Evolutionary conservation across 2,888 invertebrate genomes (phyloP).

Genomic region (Bellardia pandia): DNA sequence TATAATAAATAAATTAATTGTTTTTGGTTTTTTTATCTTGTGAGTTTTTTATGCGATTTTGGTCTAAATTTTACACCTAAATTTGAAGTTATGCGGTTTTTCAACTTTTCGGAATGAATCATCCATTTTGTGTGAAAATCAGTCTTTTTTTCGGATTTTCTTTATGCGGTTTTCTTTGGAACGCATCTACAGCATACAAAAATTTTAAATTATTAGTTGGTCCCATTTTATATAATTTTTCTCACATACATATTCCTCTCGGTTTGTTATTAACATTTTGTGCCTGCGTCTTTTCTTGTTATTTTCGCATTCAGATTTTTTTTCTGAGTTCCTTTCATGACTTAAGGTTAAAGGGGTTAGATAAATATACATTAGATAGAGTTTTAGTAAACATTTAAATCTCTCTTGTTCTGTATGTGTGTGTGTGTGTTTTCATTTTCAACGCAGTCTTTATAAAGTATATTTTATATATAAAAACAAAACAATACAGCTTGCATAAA

Average conservation of each 20-base stretch:
- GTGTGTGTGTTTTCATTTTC: neutral
- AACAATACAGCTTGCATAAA: slow-evolving; percentile 28
- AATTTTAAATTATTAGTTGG: neutral
- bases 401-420: neutral
- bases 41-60: too few relatives aligned
- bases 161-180: neutral
- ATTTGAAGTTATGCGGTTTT: too few relatives aligned
- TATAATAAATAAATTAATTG: too few relatives aligned
- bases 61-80: too few relatives aligned
- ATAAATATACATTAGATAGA: slow-evolving; percentile 51
- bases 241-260: neutral
- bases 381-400: slow-evolving; percentile 63
- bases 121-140: too few relatives aligned
- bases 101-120: too few relatives aligned
- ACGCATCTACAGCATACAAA: too few relatives aligned
- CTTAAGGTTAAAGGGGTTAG: slow-evolving; percentile 70
- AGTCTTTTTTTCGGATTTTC: too few relatives aligned
- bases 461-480: slow-evolving; percentile 11
- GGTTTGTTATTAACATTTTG: slow-evolving; percentile 22
- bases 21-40: too few relatives aligned
- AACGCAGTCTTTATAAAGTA: slow-evolving; percentile 14
- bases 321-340: slow-evolving; percentile 42
- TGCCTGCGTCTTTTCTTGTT: slow-evolving; percentile 4
- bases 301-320: slow-evolving; percentile 33
- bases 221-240: neutral